Evolutionary conservation across 2,113 vertebrate genomes (phyloP).

Genomic region (Macquaria australasica): DNA sequence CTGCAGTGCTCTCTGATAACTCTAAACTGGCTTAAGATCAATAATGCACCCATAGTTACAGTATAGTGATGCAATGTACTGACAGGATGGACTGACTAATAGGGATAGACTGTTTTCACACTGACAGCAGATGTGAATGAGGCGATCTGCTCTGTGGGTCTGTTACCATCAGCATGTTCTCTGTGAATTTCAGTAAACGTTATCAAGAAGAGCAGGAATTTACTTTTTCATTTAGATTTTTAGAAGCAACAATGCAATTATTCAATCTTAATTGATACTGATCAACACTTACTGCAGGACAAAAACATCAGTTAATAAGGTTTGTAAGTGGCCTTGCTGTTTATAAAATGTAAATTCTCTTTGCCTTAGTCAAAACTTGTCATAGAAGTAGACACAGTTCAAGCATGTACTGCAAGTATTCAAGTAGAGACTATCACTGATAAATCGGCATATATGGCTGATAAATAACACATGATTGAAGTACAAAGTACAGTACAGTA

Average conservation of each 20-base stretch:
- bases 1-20: slow-evolving; percentile 47
- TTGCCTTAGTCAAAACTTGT: neutral
- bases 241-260: neutral
- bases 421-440: no score
- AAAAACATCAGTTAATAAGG: slow-evolving; percentile 15
- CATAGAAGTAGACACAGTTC: neutral
- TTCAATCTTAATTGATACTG: slow-evolving; percentile 12
- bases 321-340: neutral
- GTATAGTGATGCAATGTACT: slow-evolving; percentile 47
- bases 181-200: slow-evolving; percentile 12
- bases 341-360: neutral
- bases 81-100: slow-evolving; percentile 61
- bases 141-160: slow-evolving; percentile 31
- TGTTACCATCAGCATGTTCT: slow-evolving; percentile 18
- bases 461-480: no score
- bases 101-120: slow-evolving; percentile 48
- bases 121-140: slow-evolving; percentile 40
- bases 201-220: neutral
- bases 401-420: neutral
- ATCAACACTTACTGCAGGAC: neutral
- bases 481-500: no score
- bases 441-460: neutral
- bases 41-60: slow-evolving; percentile 59
- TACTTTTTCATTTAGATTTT: neutral
- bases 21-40: slow-evolving; percentile 62